Evolutionary conservation across 2,888 invertebrate species (phyloP).

Genomic region (Drosophila anomelani): DNA sequence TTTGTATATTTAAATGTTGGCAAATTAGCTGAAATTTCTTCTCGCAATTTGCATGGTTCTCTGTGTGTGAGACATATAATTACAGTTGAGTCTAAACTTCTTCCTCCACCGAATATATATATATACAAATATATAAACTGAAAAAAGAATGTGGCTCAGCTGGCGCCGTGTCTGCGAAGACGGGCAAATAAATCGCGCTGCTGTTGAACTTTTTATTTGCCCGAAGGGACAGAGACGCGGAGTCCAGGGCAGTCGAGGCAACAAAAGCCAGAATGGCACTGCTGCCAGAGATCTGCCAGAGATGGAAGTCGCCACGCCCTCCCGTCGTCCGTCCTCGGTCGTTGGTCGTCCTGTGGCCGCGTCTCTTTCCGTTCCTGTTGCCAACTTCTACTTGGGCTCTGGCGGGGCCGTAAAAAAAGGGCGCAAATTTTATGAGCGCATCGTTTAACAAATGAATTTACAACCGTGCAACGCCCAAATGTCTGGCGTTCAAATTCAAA

Average conservation of each 20-base stretch:
- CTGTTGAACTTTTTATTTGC: conserved; percentile 79
- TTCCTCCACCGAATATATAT: conserved; percentile 23
- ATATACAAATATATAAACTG: not conserved
- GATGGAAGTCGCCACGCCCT: conserved; percentile 64
- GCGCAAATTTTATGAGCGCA: conserved; percentile 84
- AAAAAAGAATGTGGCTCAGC: conserved; percentile 53
- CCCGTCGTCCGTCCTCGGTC: conserved; percentile 11
- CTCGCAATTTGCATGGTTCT: conserved; percentile 67
- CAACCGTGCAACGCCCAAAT: conserved; percentile 85
- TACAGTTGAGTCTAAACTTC: conserved; percentile 61
- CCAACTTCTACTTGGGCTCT: conserved; percentile 48
- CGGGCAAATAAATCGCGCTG: conserved; percentile 83
- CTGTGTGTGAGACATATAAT: conserved; percentile 64
- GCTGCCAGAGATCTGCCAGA: conserved; percentile 60
- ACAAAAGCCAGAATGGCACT: conserved; percentile 65
- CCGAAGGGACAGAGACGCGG: conserved; percentile 53
- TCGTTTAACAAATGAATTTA: conserved; percentile 85
- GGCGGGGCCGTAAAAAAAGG: conserved; percentile 60
- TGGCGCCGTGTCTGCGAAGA: conserved; percentile 71
- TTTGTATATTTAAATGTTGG: conserved; percentile 73
- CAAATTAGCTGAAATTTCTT: conserved; percentile 76
- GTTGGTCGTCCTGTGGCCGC: conserved; percentile 57
- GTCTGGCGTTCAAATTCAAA: conserved; percentile 85
- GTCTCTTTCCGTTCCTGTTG: conserved; percentile 46
- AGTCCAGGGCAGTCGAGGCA: conserved; percentile 27